Evolutionary conservation across 2,113 vertebrate species (phyloP).

Genomic region (Gopherus flavomarginatus): DNA sequence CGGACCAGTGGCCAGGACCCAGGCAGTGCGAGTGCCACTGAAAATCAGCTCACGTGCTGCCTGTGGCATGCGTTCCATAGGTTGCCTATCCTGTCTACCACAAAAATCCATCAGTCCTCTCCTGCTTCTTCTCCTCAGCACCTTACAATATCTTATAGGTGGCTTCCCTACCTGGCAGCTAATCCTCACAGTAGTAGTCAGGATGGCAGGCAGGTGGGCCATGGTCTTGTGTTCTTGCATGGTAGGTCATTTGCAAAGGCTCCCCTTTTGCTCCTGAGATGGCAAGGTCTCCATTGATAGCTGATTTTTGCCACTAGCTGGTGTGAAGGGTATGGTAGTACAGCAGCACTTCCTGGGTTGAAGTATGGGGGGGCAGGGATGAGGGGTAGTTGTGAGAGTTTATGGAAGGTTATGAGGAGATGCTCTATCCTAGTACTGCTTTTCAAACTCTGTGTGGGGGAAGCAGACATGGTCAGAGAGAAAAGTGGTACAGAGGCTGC

Average conservation of each 20-base stretch:
- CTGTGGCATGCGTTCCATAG: too few relatives aligned
- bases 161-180: background rate
- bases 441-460: background rate
- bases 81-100: background rate
- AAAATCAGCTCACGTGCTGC: too few relatives aligned
- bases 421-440: background rate
- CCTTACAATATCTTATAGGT: background rate
- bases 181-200: background rate
- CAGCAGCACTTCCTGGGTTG: background rate
- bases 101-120: background rate
- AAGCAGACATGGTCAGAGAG: fast-evolving
- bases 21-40: too few relatives aligned
- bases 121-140: background rate
- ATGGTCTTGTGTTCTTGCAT: background rate
- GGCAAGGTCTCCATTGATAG: background rate
- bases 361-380: background rate
- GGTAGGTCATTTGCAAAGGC: background rate
- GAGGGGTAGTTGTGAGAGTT: background rate
- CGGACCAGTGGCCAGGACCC: too few relatives aligned
- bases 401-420: background rate
- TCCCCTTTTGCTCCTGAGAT: background rate
- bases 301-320: background rate
- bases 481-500: background rate
- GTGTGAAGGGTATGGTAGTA: background rate
- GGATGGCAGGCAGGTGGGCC: background rate